Base-by-base conservation (phyloP, 2,888 invertebrate species). In the Electrophaes corylata region DNA sequence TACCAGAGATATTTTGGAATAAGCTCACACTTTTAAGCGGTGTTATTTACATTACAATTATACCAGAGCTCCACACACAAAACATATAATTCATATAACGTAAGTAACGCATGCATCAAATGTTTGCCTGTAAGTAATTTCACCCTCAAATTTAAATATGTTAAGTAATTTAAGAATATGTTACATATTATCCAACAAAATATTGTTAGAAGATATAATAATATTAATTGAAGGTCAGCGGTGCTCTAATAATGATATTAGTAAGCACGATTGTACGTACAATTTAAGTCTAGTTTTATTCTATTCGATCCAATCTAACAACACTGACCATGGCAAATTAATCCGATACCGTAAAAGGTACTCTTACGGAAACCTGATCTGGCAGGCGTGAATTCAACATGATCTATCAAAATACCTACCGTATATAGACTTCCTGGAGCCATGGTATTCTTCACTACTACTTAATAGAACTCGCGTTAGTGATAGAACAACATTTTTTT, bases 371-470 rank as follows among this genome's bases (percentile, higher is more conserved):
- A 90, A 89, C 88, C 83, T 84, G 86, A 89, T 91, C 83, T 75
- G 80, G 72, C 78, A 78, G 73, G 73, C 80, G 79, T 79, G 78
- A 84, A 79, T 77, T 80, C 73, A 78, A 79, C 76, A 79, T 76
- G 82, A 88, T 86, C 87, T 84, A 87, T 89, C 84, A 90, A 89
- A 90, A 90, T 84, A 83, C 78, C 73, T 65, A 71, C 89, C 84
- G 78, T 86, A 89, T 78, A 88, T 80, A 86, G 87, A 83, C 87
- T 91, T 91, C 89, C 91, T 87, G 77, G 76, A 80, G 72, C 72
- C 72, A 75, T 75, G 71, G 74, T 75, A 79, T 78, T 79, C 75
- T 69, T 78, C 68, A 67, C 59, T 64, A 72, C 56, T 67, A 66
- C 62, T 75, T 70, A 64, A 68, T 66, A 59, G 63, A 61, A 58